Conservation (phyloP, 2,888 invertebrate genomes). For the Eupithecia dodoneata region DNA sequence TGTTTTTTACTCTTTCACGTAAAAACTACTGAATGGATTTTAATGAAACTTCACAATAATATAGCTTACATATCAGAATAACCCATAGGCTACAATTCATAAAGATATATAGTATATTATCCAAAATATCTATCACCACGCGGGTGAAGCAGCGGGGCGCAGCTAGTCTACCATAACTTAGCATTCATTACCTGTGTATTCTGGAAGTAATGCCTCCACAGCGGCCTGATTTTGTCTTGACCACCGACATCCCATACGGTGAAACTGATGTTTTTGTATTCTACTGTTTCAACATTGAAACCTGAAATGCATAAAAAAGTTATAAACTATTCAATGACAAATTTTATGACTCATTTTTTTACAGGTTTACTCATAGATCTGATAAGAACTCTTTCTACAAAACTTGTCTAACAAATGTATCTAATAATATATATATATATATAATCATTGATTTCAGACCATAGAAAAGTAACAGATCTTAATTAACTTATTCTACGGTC, state of each 20-base stretch:
- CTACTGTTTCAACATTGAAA: conserved; percentile 99
- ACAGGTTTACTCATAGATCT: conserved; percentile 7
- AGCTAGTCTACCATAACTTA: not conserved
- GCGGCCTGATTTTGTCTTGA: conserved; percentile 98
- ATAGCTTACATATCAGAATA: too few species aligned
- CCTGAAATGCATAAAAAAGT: conserved; percentile 83
- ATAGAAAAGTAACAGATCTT: too few species aligned
- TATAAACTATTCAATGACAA: conserved; percentile 15
- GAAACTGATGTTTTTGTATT: conserved; percentile 99
- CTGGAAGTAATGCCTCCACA: conserved; percentile 99
- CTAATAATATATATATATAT: too few species aligned
- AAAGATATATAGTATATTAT: too few species aligned
- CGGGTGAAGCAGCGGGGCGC: too few species aligned
- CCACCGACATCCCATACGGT: conserved; percentile 99
- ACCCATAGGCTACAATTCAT: too few species aligned
- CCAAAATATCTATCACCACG: too few species aligned
- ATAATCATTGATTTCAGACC: too few species aligned
- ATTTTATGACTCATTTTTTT: conserved; percentile 14
- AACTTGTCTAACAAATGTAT: not conserved
- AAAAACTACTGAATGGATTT: too few species aligned
- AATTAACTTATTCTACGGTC: too few species aligned
- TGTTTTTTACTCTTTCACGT: too few species aligned
- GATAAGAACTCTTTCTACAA: conserved; percentile 14
- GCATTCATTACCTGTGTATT: conserved; percentile 92
- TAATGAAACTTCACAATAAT: too few species aligned